phyloP scores from a whole-genome alignment of 2,113 vertebrate species.

The Stegastes partitus region DNA sequence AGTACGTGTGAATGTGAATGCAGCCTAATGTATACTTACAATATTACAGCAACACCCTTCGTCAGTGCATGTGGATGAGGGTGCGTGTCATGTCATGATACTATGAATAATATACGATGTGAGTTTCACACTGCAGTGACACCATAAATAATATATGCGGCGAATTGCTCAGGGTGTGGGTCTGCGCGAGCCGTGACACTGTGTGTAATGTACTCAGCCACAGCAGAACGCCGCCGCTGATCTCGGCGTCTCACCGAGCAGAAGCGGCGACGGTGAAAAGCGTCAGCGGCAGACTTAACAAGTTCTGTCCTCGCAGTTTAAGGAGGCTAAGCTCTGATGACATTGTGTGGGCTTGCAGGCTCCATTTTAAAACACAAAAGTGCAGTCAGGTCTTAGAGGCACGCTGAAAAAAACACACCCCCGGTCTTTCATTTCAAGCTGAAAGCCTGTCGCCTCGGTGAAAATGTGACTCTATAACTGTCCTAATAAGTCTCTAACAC shows the following conservation, averaged over 20 bases:
- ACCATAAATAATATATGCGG: slow-evolving; percentile 42
- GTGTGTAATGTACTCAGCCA: slow-evolving; percentile 31
- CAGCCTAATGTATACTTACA: not conserved
- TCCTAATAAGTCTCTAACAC: not conserved
- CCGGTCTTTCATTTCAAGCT: not conserved
- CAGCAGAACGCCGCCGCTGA: slow-evolving; percentile 21
- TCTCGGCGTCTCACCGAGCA: slow-evolving; percentile 24
- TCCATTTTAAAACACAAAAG: slow-evolving; percentile 44
- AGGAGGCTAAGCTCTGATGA: slow-evolving; percentile 55
- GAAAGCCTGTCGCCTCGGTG: slow-evolving; percentile 11
- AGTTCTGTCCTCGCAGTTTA: slow-evolving; percentile 30
- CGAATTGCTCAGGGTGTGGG: not conserved
- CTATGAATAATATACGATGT: slow-evolving; percentile 50
- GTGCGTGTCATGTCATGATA: slow-evolving; percentile 24
- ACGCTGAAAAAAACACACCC: not conserved
- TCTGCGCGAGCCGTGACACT: not conserved
- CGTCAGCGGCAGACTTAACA: slow-evolving; percentile 29
- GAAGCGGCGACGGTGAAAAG: slow-evolving; percentile 14
- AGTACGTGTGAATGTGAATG: not conserved
- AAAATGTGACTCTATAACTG: not conserved
- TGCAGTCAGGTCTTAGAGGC: slow-evolving; percentile 13
- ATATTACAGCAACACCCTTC: not conserved
- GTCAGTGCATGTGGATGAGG: not conserved
- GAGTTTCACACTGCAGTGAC: slow-evolving; percentile 31
- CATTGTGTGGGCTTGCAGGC: slow-evolving; percentile 44